phyloP scores from a whole-genome alignment of 2,888 invertebrate species.

The Acanthosoma haemorrhoidale region DNA sequence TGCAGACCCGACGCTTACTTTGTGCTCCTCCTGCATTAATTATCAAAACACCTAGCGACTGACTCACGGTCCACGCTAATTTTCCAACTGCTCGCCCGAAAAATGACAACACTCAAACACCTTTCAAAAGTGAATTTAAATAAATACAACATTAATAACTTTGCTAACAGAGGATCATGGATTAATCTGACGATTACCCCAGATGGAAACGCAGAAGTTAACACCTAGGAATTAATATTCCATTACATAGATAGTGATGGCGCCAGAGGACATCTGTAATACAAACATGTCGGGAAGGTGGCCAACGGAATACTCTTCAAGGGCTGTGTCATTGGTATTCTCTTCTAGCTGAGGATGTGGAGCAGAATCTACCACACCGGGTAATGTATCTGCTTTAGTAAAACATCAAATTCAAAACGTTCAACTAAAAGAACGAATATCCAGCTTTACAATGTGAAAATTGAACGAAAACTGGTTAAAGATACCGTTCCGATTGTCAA shows the following conservation, averaged over 20 bases:
- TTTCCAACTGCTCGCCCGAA: too few relatives aligned
- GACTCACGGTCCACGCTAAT: not conserved
- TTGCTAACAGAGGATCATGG: too few relatives aligned
- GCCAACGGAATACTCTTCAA: not conserved
- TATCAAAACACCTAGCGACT: not conserved
- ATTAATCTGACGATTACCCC: not conserved
- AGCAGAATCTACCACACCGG: not conserved
- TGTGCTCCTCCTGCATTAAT: not conserved
- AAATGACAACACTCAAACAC: too few relatives aligned
- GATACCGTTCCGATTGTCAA: too few relatives aligned
- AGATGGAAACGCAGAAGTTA: not conserved
- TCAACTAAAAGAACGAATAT: too few relatives aligned
- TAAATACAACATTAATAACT: too few relatives aligned
- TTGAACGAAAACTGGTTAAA: too few relatives aligned
- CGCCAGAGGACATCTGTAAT: not conserved
- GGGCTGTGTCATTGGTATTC: not conserved
- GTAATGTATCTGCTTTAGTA: not conserved
- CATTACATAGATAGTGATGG: constrained; percentile 7
- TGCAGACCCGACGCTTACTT: too few relatives aligned
- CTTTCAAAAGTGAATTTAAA: too few relatives aligned
- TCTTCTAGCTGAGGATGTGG: not conserved
- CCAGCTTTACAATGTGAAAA: too few relatives aligned
- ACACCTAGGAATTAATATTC: constrained; percentile 2
- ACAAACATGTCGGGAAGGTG: constrained; percentile 8
- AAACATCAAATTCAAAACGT: too few relatives aligned